phyloP scores from a whole-genome alignment of 2,888 invertebrate genomes.

The Thera obeliscata region DNA sequence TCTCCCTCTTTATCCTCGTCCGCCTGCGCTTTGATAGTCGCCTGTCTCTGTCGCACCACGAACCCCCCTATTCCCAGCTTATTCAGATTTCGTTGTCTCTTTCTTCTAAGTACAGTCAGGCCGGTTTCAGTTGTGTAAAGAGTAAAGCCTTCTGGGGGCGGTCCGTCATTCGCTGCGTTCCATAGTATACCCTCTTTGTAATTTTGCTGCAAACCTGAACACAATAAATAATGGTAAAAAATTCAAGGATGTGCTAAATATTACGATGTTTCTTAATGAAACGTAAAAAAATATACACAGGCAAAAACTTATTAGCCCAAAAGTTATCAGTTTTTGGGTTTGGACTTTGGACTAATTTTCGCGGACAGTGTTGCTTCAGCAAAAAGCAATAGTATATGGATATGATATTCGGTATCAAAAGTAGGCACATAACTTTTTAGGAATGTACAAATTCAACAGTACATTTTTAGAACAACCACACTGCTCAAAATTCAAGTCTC shows the following conservation, averaged over 20 bases:
- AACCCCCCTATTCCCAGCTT: conserved; percentile 96
- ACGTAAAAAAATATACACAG: background rate
- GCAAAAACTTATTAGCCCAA: background rate
- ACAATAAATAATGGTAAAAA: conserved; percentile 2
- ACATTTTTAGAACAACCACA: too few species aligned
- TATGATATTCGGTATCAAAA: too few species aligned
- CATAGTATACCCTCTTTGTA: conserved; percentile 94
- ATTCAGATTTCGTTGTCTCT: conserved; percentile 94
- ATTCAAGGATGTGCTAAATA: background rate
- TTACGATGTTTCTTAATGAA: background rate
- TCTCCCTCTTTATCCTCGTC: conserved; percentile 72
- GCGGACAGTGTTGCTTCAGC: too few species aligned
- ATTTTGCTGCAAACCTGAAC: conserved; percentile 38
- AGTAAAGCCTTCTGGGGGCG: conserved; percentile 93
- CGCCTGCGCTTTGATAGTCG: conserved; percentile 64
- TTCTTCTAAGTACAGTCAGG: conserved; percentile 90
- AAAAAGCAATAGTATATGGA: too few species aligned
- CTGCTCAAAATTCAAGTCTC: too few species aligned
- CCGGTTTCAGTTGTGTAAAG: conserved; percentile 92
- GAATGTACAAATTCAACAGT: too few species aligned
- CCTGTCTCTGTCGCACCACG: conserved; percentile 89
- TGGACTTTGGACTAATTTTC: too few species aligned
- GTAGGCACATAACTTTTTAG: too few species aligned
- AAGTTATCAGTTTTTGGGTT: too few species aligned
- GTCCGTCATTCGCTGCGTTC: conserved; percentile 90